A percentile compares a stretch with the other conserved stretches of the same genome.
These are phyloP conservation scores for Chlorodrepanis virens DNA, from an alignment of 2,113 vertebrate genomes.

Conservation along the genomic window DNA sequence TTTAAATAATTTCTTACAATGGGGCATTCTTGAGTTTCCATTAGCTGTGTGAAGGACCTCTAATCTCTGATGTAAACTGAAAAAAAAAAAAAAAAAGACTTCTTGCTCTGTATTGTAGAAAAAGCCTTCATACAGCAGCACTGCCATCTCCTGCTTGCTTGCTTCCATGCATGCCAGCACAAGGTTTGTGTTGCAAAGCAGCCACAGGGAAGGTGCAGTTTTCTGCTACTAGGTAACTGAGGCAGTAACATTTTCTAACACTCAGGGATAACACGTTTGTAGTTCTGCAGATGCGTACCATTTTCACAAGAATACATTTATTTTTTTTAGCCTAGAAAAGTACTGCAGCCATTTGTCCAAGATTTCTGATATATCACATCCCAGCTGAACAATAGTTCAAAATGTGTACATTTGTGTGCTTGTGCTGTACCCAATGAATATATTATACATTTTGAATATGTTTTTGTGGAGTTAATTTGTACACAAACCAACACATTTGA, in stretches of 20 bases:
- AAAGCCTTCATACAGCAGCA: neutral
- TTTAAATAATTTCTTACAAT: neutral
- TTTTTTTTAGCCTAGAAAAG: neutral
- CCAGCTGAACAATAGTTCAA: neutral
- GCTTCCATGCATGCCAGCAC: neutral
- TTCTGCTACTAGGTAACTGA: neutral
- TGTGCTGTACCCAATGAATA: neutral
- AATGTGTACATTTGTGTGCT: neutral
- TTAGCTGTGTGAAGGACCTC: neutral
- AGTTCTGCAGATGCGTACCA: neutral
- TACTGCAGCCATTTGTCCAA: neutral
- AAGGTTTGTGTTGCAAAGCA: neutral
- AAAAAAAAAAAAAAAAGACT: neutral
- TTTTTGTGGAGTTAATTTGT: neutral
- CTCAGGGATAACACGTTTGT: fast-evolving
- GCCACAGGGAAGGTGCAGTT: neutral
- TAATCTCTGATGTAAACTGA: neutral
- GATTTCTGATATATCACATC: neutral
- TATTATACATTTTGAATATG: neutral
- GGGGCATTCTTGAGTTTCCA: neutral
- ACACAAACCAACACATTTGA: neutral
- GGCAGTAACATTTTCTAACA: neutral
- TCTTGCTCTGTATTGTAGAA: neutral
- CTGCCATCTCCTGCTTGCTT: conserved; percentile 50
- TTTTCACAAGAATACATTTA: neutral